Conservation (phyloP, 2,888 invertebrate genomes). For the Adelphocoris suturalis region DNA sequence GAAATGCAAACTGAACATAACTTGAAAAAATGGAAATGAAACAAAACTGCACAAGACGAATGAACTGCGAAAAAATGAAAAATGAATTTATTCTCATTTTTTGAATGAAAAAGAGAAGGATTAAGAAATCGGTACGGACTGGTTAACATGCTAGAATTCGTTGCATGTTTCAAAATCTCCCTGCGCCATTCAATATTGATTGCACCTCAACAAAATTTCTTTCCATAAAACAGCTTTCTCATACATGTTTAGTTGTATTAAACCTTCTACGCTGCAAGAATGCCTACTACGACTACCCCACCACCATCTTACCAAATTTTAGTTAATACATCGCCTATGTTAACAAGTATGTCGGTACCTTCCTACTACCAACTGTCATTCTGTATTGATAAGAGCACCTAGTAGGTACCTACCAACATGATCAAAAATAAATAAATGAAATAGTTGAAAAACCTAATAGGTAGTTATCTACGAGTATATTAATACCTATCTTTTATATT, state of each 20-base stretch:
- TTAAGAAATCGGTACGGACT: neutral
- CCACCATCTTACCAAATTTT: neutral
- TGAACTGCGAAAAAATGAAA: neutral
- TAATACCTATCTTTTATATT: too few species aligned
- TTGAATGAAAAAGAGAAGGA: constrained; percentile 6
- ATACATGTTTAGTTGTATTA: neutral
- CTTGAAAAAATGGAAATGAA: neutral
- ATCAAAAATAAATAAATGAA: too few species aligned
- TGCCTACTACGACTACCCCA: constrained; percentile 2
- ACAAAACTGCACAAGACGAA: neutral
- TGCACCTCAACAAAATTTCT: constrained; percentile 5
- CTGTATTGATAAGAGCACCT: neutral
- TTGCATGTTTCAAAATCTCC: constrained; percentile 41
- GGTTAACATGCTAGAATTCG: constrained; percentile 26
- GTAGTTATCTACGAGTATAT: too few species aligned
- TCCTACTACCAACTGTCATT: too few species aligned
- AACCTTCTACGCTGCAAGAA: neutral
- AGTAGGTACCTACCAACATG: too few species aligned
- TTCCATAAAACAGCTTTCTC: constrained; percentile 50
- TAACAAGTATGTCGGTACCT: neutral
- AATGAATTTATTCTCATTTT: neutral
- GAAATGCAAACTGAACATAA: neutral
- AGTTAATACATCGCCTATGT: too few species aligned
- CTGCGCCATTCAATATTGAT: neutral
- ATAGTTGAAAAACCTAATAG: too few species aligned